Evolutionary conservation across 2,888 invertebrate species (phyloP), one percentile per base, ranked within the genome.

Genomic region (Nasonovia ribisnigri): DNA sequence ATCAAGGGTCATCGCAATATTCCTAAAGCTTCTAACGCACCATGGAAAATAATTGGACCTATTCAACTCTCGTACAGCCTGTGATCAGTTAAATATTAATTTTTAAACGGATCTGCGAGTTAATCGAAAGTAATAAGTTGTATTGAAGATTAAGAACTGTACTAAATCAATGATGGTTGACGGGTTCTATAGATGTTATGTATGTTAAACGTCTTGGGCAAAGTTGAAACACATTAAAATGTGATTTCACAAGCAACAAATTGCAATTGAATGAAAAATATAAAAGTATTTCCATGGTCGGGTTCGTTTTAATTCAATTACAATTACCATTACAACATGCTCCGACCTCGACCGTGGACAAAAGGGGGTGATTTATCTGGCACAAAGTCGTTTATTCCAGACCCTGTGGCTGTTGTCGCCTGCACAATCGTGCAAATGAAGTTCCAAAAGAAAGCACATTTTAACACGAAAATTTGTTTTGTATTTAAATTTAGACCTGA

Each of bases 291-390:
- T 92, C 36, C 26, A 60, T 43, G 86, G 92, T 92, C 26, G 92
- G 36, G 60, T 60, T 48, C 60, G 60, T 92, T 92, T 92, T 87
- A 86, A 92, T 92, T 92, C 87, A 60, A 92, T 92, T 92, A 60
- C 60, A 92, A 87, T 92, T 92, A 87, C 87, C 92, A 87, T 92
- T 87, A 90, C 60, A 87, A 87, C 92, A 67, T 60, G 57, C 60
- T n/a, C 43, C 26, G 46, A 43, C 43, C 84, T n/a, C 54, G 43
- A 11, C 57, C 8, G 46, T 13, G 92, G 87, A 92, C 92, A 92
- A 92, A 84, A 60, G 86, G 86, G 87, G 60, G 57, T 92, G 92
- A 92, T 92, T 92, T 92, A 92, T 92, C n/a, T 67, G 92, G 84
- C 92, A 36, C 86, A 57, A 46, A 60, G 92, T 92, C 86, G 87